Conservation (phyloP, 2,888 invertebrate genomes). For the Drosophila quasianomalipes region DNA sequence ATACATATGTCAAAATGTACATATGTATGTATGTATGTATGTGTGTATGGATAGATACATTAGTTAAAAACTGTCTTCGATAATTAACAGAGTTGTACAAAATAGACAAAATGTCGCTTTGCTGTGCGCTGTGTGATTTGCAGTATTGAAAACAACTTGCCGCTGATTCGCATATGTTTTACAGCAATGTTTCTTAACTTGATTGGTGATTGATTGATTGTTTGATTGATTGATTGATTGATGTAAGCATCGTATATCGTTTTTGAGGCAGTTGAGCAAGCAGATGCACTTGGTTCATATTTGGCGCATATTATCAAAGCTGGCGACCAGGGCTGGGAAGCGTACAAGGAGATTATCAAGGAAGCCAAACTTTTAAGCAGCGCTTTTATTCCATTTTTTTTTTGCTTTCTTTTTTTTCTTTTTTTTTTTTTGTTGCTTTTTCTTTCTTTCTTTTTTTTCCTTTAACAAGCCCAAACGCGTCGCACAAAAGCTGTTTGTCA, state of each 20-base stretch:
- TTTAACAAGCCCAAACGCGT: constrained; percentile 16
- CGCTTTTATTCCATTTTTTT: constrained; percentile 1
- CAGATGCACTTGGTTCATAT: constrained; percentile 46
- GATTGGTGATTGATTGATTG: too few relatives aligned
- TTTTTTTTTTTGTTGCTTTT: not conserved
- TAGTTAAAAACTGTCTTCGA: not conserved
- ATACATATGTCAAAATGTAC: not conserved
- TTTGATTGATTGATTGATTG: not conserved
- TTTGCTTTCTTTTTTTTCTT: not conserved
- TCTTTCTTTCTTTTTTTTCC: not conserved
- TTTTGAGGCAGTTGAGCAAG: constrained; percentile 31
- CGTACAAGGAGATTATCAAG: not conserved
- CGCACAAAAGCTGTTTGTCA: constrained; percentile 22
- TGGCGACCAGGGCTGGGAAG: constrained; percentile 4
- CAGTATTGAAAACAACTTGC: constrained; percentile 6
- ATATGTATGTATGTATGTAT: not conserved
- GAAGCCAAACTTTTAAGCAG: constrained; percentile 15
- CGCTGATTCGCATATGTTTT: constrained; percentile 7
- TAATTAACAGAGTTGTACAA: not conserved
- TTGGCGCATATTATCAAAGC: not conserved
- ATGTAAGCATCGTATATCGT: not conserved
- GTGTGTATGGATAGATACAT: constrained; percentile 6
- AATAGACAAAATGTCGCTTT: not conserved
- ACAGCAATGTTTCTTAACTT: not conserved
- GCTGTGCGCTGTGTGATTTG: not conserved